phyloP scores from a whole-genome alignment of 2,797 vertebrate species.

The Erpetoichthys calabaricus region DNA sequence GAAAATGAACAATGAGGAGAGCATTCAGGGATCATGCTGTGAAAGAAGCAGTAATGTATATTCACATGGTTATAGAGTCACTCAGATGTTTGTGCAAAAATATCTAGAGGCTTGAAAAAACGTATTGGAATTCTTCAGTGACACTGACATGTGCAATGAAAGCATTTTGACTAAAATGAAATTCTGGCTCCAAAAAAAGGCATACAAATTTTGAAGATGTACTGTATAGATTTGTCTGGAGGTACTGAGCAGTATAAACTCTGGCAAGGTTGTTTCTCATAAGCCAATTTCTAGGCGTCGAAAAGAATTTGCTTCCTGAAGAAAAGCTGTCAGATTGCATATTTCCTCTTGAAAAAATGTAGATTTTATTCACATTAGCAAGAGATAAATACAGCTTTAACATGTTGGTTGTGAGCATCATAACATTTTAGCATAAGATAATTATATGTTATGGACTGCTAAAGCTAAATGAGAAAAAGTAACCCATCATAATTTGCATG shows the following conservation, averaged over 20 bases:
- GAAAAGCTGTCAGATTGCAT: background rate
- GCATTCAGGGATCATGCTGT: background rate
- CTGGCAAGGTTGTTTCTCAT: too few species aligned
- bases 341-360: background rate
- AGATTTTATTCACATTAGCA: background rate
- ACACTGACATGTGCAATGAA: background rate
- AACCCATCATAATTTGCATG: background rate
- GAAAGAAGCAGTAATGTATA: background rate
- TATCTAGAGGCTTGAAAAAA: background rate
- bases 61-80: background rate
- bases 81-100: conserved; percentile 1
- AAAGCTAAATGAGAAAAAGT: background rate
- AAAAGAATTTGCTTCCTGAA: background rate
- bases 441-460: background rate
- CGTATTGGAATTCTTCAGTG: background rate
- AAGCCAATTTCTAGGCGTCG: background rate
- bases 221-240: too few species aligned
- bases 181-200: background rate
- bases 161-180: background rate
- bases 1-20: background rate
- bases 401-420: background rate
- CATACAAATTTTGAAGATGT: too few species aligned
- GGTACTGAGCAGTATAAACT: too few species aligned
- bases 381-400: background rate
- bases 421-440: background rate